Base-by-base conservation (phyloP, 1,140 invertebrate genomes). In the Nomia melanderi region DNA sequence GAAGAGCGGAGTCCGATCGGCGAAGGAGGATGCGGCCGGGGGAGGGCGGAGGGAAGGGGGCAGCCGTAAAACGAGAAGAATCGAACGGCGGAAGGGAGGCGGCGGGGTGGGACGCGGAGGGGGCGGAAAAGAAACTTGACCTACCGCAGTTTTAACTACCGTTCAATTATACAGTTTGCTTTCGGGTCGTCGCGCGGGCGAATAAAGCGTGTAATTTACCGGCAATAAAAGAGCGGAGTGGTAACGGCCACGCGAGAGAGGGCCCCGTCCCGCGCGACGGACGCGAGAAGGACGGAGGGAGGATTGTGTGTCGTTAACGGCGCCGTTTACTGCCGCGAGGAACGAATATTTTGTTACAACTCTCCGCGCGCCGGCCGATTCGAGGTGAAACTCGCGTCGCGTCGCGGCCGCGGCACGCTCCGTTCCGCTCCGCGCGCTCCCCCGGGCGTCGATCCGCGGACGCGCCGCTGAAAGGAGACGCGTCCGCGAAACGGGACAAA, bases 161-260 rank as follows among this genome's bases (percentile, higher is more conserved):
- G 82, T 88, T 87, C 86, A 90, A 90, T 91, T 88, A 89, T 89
- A 87, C 70, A 87, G 82, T 89, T 88, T 86, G 79, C 76, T 88
- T 88, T 88, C 71, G 78, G 82, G 71, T 87, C 82, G 81, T 88
- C 84, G 83, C 78, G 69, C 77, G 84, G 85, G 39, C 85, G 86
- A 90, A 92, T 91, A 91, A 92, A 92, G 74, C 84, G 79, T 81
- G 88, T 90, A 90, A 92, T 91, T 92, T 91, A 92, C 90, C 86
- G 88, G 86, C 83, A 90, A 91, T 91, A 91, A 92, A 92, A 89
- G 83, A 80, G 72, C 79, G 54, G n/a, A 82, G 79, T 72, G 76
- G 83, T 86, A 81, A 84, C 71, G 73, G 69, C 69, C 79, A 69
- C 78, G 65, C 57, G 74, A 70, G 56, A 53, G 33, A 70, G 59